Evolutionary conservation across 2,113 vertebrate genomes (phyloP).

Genomic region (Pseudopipra pipra): DNA sequence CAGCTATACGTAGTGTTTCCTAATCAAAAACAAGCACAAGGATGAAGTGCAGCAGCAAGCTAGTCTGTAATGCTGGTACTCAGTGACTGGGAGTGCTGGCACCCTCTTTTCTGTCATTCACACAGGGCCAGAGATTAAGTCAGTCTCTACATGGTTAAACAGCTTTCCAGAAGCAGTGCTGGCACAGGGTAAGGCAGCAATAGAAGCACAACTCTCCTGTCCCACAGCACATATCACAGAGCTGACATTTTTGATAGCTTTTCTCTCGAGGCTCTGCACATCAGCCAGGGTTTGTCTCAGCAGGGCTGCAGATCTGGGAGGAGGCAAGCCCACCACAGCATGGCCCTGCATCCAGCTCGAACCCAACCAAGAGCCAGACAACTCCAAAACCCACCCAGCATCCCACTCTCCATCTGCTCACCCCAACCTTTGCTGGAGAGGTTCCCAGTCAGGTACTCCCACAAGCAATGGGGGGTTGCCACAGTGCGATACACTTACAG

Average conservation of each 20-base stretch:
- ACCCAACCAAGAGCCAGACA: neutral
- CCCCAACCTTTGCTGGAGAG: neutral
- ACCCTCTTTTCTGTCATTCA: neutral
- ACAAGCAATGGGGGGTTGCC: accelerated
- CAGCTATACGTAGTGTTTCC: neutral
- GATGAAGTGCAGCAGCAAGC: neutral
- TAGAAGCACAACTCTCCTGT: neutral
- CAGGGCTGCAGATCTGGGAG: neutral
- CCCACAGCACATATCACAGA: neutral
- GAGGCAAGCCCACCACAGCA: neutral
- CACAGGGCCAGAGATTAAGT: neutral
- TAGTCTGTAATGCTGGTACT: neutral
- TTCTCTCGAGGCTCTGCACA: neutral
- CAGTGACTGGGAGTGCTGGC: neutral
- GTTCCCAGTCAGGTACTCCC: neutral
- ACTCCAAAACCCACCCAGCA: neutral
- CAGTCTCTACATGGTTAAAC: neutral
- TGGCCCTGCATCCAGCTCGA: accelerated
- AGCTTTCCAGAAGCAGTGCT: neutral
- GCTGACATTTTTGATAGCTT: neutral
- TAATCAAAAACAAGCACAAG: neutral
- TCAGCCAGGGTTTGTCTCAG: neutral
- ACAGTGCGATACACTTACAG: no score
- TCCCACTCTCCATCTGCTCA: neutral
- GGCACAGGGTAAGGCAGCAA: neutral